Percentiles rank a stretch among this genome's conserved stretches.
phyloP scores from a whole-genome alignment of 30 jellyfish, hydroid and myxozoan genomes.

The Aurelia sp. region DNA sequence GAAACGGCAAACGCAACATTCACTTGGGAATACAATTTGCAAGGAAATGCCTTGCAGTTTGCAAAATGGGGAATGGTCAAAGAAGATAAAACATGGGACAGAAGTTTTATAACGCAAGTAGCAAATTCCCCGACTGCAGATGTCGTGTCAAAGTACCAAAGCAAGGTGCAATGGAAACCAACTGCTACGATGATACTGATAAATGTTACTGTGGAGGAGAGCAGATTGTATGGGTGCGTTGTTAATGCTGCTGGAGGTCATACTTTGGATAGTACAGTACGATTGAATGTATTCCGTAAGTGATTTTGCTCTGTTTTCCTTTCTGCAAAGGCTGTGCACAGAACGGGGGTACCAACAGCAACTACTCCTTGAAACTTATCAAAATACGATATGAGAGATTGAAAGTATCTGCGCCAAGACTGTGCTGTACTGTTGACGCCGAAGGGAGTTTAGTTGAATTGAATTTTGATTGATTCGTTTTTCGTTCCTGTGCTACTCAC shows the following conservation, averaged over 20 bases:
- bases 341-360: too few relatives aligned
- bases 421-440: too few relatives aligned
- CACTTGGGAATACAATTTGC: slow-evolving; percentile 41
- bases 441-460: too few relatives aligned
- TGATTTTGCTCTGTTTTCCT: neutral
- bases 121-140: slow-evolving; percentile 11
- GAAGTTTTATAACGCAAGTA: slow-evolving; percentile 6
- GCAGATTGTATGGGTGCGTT: slow-evolving; percentile 26
- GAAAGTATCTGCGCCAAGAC: too few relatives aligned
- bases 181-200: slow-evolving; percentile 42
- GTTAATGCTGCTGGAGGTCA: neutral
- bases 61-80: slow-evolving; percentile 54
- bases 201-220: slow-evolving; percentile 25
- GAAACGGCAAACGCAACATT: slow-evolving; percentile 24
- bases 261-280: slow-evolving; percentile 2
- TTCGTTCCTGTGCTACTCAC: too few relatives aligned
- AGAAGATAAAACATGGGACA: slow-evolving; percentile 8
- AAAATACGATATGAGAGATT: too few relatives aligned
- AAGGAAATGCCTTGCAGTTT: slow-evolving; percentile 3
- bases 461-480: too few relatives aligned
- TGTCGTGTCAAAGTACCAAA: neutral
- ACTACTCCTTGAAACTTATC: too few relatives aligned
- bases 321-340: too few relatives aligned
- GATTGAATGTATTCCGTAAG: slow-evolving; percentile 36
- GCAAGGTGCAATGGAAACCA: slow-evolving; percentile 31